Base-by-base conservation (phyloP, 2,888 invertebrate genomes). In the Oscheius sp. region DNA sequence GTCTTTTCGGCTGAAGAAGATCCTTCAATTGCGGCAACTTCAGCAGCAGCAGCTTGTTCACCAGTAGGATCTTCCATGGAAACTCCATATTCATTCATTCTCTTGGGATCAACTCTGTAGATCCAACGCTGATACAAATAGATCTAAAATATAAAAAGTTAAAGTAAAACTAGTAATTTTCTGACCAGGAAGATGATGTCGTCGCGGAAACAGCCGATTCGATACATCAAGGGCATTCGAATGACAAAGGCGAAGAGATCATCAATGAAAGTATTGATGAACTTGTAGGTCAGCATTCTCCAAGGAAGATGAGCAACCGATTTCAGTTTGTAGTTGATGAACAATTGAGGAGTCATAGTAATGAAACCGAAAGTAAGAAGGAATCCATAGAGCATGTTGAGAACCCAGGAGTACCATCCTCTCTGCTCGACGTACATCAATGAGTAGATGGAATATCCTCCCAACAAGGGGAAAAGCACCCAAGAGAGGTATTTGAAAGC, bases 181-280 rank as follows among this genome's bases (percentile, higher is more conserved):
- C 67, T 46, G 10, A 98, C 93, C 88, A 97, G 93, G 91, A 99
- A 99, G 52, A 99, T 93, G 84, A 99, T 95, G 89, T 98, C 94
- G 90, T 97, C 97, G 88, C 97, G 91, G 90, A 98, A 95, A 89
- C 97, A 98, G 45, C 97, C 97, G 84, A 98, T 88, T 17, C 85
- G 76, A 87, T 99, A 98, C 91, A 98, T 92, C 0, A 96, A 97
- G 31, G 98, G 98, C 98, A 98, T 98, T 89, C 96, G 96, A 84
- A 99, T 98, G 75, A 99, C 96, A 90, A 99, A 98, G 71, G 98
- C 98, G 90, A 99, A 98, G 84, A 99, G 95, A 88, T 99, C 98
- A 89, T 98, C 98, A 84, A 98, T 97, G 88, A 98, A 98, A 25
- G 98, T 98, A 88, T 98, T 98, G 70, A 98, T 91, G 88, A 96